Base-by-base conservation (phyloP, 2,888 invertebrate genomes). In the Elegia similella region DNA sequence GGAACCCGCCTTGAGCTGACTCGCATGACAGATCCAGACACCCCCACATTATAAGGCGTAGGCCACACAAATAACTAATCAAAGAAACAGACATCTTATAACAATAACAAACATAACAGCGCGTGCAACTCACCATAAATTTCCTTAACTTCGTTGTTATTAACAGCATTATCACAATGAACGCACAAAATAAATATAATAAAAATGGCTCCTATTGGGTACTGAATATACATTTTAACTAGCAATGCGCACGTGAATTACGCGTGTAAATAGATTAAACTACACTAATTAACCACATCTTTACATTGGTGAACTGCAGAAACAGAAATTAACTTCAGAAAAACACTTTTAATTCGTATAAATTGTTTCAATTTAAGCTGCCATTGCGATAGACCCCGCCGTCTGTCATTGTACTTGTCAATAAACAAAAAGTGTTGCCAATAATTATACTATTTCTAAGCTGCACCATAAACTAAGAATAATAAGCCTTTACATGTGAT, bases 151-250 rank as follows among this genome's bases (percentile, higher is more conserved):
- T 90, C 90, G 88, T 89, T 90, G 88, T 89, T 86, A 80, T 81
- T 86, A 73, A 75, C 85, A 77, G 81, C 83, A 87, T 82, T 89
- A 86, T 88, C 90, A 89, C 91, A 90, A 88, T 90, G 86, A 87
- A 88, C 90, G 82, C 88, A 87, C 84, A 90, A 90, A 88, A 91
- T 90, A 88, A 88, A 91, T 86, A 89, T 82, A 86, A 87, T 83
- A 88, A 92, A 92, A 91, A 92, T 92, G 92, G 92, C 92, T 88
- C 87, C 92, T 86, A 90, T 66, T 74, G 84, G 84, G 82, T 79
- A 86, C 70, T 77, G 84, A 85, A 86, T 78, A 88, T 86, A 87
- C 92, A 92, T 92, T 82, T 83, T 90, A 75, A 68, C 74, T 70
- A 75, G 78, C 76, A 76, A 74, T 73, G 75, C 72, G 78, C 86